A percentile compares a stretch with the other conserved stretches of the same genome.
These are phyloP conservation scores for Torymus texanus DNA, from an alignment of 2,888 invertebrate species.

Conservation along the genomic window DNA sequence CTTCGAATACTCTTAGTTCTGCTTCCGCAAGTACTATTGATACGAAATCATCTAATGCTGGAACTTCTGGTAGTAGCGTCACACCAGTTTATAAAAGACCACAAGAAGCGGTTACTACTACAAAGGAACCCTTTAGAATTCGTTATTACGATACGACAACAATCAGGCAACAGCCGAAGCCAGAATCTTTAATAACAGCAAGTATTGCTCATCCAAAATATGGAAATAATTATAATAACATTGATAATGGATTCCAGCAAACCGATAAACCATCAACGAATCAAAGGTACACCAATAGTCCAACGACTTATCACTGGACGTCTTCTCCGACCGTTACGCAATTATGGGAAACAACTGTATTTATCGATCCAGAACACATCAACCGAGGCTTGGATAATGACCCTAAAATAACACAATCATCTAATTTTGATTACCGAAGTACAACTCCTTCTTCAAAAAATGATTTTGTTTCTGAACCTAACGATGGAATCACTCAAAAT, in stretches of 20 bases:
- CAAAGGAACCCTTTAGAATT: slow-evolving; percentile 66
- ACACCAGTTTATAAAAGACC: slow-evolving; percentile 53
- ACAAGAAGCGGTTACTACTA: slow-evolving; percentile 55
- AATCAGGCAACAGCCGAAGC: slow-evolving; percentile 49
- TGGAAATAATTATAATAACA: slow-evolving; percentile 61
- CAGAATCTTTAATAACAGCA: slow-evolving; percentile 65
- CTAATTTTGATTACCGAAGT: slow-evolving; percentile 64
- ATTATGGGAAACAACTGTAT: slow-evolving; percentile 83
- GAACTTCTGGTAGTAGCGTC: slow-evolving; percentile 7
- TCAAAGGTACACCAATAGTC: slow-evolving; percentile 62
- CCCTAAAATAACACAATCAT: slow-evolving; percentile 46
- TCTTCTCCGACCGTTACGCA: slow-evolving; percentile 77
- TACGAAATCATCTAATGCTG: slow-evolving; percentile 3
- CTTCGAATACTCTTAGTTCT: slow-evolving; percentile 33
- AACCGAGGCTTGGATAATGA: slow-evolving; percentile 80
- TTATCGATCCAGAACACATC: slow-evolving; percentile 83
- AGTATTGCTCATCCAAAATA: slow-evolving; percentile 65
- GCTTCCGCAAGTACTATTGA: slow-evolving; percentile 24
- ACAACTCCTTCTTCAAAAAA: slow-evolving; percentile 50
- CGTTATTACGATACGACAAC: slow-evolving; percentile 66
- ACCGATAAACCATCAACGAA: slow-evolving; percentile 55
- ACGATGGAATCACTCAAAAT: slow-evolving; percentile 67
- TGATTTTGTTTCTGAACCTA: slow-evolving; percentile 62
- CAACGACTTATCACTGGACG: slow-evolving; percentile 75
- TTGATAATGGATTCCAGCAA: slow-evolving; percentile 46